Evolutionary conservation across 2,888 invertebrate genomes (phyloP), one percentile per base, ranked within the genome.

Genomic region (Protophormia terraenovae): DNA sequence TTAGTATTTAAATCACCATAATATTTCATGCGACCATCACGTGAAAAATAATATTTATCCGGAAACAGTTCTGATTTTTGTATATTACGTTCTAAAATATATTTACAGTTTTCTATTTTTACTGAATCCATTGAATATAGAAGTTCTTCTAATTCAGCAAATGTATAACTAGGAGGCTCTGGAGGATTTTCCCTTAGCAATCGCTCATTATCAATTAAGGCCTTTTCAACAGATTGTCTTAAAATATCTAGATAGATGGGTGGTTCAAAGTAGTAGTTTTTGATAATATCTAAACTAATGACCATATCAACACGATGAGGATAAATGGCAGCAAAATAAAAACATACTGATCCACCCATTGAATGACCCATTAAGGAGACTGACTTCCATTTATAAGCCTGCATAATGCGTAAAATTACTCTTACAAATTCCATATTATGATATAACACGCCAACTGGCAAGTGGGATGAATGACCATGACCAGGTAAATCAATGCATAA

Each of bases 401-500:
- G 93, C 88, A 94, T 94, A 62, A 96, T 88, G 82, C 94, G 92
- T 67, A 94, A 91, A 62, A 96, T 93, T 38, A 94, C 87, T 90
- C 91, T 93, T 84, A 94, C 85, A 87, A 92, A 93, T 83, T 93
- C 91, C 14, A 91, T 87, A 41, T 90, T 91, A 78, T 93, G 88
- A 86, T 92, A 93, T 7, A 89, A 80, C 53, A 93, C 91, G 27
- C 96, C 96, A 86, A 93, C 90, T 1, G 96, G 96, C 84, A 95
- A 91, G 92, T 95, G 95, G 0, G 95, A 94, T 0, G 96, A 96
- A 14, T 93, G 90, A 1, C 96, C 96, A 91, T 96, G 96, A 0
- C 96, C 96, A n/a, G 95, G 95, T 60, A 95, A 93, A 91, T 96
- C 96, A 29, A 96, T 92, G 4, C 96, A 95, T 10, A 96, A 90